A percentile compares a stretch with the other conserved stretches of the same genome.
Conservation (phyloP, 2,888 invertebrate species). For the Chironomus tentans region DNA sequence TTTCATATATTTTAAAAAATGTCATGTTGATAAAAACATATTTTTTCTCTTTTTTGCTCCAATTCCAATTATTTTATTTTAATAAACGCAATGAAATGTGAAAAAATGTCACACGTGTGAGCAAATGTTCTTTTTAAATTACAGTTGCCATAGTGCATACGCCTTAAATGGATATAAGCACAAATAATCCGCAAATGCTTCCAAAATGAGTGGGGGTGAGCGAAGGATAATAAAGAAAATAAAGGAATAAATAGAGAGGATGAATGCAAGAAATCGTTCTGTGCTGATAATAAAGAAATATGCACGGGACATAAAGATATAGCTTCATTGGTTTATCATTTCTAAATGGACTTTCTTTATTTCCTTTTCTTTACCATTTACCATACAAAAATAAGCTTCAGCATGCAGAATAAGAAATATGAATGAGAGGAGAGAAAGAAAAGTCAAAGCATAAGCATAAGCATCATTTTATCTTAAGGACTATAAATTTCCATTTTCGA, state of each 20-base stretch:
- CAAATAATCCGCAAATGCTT: too few relatives aligned
- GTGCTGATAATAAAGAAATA: conserved; percentile 7
- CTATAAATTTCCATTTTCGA: neutral
- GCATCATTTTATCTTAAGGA: neutral
- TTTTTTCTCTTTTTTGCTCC: too few relatives aligned
- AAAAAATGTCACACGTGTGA: too few relatives aligned
- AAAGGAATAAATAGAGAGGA: neutral
- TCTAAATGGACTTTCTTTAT: conserved; percentile 2
- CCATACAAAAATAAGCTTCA: neutral
- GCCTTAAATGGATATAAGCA: too few relatives aligned
- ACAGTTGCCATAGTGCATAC: too few relatives aligned
- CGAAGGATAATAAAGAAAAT: neutral
- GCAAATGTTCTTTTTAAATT: too few relatives aligned
- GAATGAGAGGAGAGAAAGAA: neutral
- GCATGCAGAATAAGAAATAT: neutral
- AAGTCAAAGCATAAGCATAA: neutral
- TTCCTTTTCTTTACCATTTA: neutral
- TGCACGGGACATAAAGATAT: neutral
- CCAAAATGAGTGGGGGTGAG: neutral
- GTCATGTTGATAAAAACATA: too few relatives aligned
- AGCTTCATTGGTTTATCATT: neutral
- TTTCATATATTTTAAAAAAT: too few relatives aligned
- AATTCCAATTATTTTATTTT: too few relatives aligned
- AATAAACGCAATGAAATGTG: too few relatives aligned
- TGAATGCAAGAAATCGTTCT: neutral